Percentiles rank a stretch among this genome's conserved stretches.
Evolutionary conservation across 2,888 invertebrate genomes (phyloP).

Genomic region (Oligia strigilis): DNA sequence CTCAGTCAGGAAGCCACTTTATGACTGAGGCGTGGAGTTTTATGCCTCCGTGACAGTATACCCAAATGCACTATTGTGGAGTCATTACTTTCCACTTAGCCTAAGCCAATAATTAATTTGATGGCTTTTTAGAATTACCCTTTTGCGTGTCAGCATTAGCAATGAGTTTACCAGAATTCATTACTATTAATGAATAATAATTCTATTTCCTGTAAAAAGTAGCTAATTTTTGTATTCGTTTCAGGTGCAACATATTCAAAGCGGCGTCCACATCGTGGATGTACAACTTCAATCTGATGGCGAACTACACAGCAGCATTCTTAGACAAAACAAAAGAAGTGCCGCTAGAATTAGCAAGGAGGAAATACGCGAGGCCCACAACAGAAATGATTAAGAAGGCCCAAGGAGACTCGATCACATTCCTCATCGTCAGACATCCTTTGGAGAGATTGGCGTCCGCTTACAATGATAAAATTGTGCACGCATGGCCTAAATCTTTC

Average conservation of each 20-base stretch:
- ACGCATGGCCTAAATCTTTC: slow-evolving; percentile 95
- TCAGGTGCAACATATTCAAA: slow-evolving; percentile 95
- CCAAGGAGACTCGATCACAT: slow-evolving; percentile 94
- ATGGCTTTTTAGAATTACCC: slow-evolving; percentile 15
- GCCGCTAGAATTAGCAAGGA: slow-evolving; percentile 94
- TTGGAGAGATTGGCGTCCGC: slow-evolving; percentile 95
- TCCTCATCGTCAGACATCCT: slow-evolving; percentile 95
- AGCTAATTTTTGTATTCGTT: slow-evolving; percentile 30
- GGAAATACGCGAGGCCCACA: slow-evolving; percentile 94
- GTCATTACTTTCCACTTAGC: slow-evolving; percentile 9
- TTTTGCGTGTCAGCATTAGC: slow-evolving; percentile 25
- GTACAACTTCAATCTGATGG: slow-evolving; percentile 97
- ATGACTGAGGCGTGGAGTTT: slow-evolving; percentile 26
- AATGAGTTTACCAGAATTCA: background rate
- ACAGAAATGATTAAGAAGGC: slow-evolving; percentile 93
- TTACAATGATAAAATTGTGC: slow-evolving; percentile 96
- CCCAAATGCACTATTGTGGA: background rate
- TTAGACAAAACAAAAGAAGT: slow-evolving; percentile 94
- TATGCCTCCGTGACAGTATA: slow-evolving; percentile 1
- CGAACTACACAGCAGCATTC: slow-evolving; percentile 95
- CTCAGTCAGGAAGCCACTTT: slow-evolving; percentile 1
- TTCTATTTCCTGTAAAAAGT: background rate
- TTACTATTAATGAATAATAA: background rate
- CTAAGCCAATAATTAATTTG: slow-evolving; percentile 28
- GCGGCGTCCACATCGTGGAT: slow-evolving; percentile 98